phyloP scores from a whole-genome alignment of 2,113 vertebrate genomes.

The Oxyura jamaicensis region DNA sequence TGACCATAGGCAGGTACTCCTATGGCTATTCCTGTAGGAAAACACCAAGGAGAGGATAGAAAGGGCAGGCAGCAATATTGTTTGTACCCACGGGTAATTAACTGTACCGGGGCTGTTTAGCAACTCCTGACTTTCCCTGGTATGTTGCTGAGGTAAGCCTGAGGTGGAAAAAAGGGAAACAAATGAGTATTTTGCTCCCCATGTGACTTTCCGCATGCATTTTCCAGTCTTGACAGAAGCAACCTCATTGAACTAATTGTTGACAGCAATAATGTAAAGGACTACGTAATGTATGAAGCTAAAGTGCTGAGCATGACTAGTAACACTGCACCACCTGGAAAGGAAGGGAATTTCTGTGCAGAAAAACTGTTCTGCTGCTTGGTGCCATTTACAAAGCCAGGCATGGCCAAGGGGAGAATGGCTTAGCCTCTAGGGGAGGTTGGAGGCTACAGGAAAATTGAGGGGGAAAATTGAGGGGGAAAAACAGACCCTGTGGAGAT shows the following conservation, averaged over 20 bases:
- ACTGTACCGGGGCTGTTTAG: background rate
- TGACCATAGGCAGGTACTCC: background rate
- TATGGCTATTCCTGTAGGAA: background rate
- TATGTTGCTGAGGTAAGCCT: background rate
- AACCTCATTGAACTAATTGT: background rate
- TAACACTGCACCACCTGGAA: background rate
- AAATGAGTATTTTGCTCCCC: background rate
- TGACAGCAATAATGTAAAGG: background rate
- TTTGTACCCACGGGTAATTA: background rate
- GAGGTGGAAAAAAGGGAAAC: background rate
- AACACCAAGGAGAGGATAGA: background rate
- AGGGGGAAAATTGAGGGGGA: accelerated
- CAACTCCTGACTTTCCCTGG: background rate
- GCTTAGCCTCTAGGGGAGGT: background rate
- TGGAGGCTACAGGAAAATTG: background rate
- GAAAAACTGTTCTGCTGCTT: background rate
- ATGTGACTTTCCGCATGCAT: background rate
- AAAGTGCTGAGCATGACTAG: background rate
- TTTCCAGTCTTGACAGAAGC: background rate
- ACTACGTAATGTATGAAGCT: background rate
- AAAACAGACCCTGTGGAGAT: background rate
- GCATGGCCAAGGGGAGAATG: background rate
- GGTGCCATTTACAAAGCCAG: background rate
- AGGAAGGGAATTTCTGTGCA: too few species aligned
- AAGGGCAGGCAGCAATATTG: background rate